These are phyloP conservation scores for Liodrosophila aerea DNA, from an alignment of 2,888 invertebrate species.

Conservation along the genomic window DNA sequence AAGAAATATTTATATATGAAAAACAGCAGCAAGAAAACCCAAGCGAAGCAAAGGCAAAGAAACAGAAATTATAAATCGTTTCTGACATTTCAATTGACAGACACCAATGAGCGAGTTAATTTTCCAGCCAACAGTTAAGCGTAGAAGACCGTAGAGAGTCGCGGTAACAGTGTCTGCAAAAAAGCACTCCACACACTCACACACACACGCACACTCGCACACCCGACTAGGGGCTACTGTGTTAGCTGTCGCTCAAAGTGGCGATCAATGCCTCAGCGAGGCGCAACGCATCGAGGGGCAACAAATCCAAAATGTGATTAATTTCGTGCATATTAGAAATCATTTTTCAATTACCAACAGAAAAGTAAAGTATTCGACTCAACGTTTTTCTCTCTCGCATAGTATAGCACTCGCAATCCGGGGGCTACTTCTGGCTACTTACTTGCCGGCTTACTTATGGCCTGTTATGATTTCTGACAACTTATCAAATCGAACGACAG, in stretches of 20 bases:
- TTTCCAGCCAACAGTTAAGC: constrained; percentile 58
- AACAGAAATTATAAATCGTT: constrained; percentile 78
- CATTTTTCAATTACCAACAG: constrained; percentile 75
- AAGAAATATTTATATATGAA: constrained; percentile 17
- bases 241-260: constrained; percentile 73
- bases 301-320: constrained; percentile 76
- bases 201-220: background rate
- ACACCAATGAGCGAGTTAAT: constrained; percentile 79
- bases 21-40: constrained; percentile 18
- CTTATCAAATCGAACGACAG: constrained; percentile 73
- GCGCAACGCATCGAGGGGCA: constrained; percentile 16
- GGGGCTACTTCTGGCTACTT: constrained; percentile 35
- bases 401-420: constrained; percentile 34
- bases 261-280: constrained; percentile 53
- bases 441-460: constrained; percentile 62
- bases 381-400: constrained; percentile 10
- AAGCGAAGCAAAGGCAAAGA: constrained; percentile 30
- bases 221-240: constrained; percentile 54
- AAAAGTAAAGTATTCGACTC: background rate
- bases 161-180: constrained; percentile 50
- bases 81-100: constrained; percentile 79
- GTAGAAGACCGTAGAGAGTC: constrained; percentile 18
- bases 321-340: constrained; percentile 78
- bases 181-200: constrained; percentile 40
- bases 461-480: constrained; percentile 70